A percentile compares a stretch with the other conserved stretches of the same genome.
These are phyloP conservation scores for Drosophila demipolita DNA, from an alignment of 2,888 invertebrate species.

Conservation along the genomic window DNA sequence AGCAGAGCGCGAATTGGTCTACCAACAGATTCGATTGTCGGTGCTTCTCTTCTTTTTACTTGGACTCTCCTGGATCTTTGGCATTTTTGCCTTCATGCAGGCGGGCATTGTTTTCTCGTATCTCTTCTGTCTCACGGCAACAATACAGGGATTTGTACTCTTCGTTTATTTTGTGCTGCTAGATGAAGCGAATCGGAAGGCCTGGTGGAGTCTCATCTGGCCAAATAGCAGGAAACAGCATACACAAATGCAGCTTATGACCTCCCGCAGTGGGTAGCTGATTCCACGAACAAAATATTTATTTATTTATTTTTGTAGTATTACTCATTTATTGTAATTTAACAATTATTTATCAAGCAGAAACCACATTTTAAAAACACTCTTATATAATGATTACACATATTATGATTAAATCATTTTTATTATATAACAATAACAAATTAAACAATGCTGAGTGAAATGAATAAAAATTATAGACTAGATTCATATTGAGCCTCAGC, in stretches of 20 bases:
- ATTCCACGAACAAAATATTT: too few species aligned
- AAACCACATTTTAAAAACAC: background rate
- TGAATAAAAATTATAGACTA: background rate
- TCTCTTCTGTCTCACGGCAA: conserved; percentile 88
- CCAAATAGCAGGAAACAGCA: conserved; percentile 3
- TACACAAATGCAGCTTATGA: too few species aligned
- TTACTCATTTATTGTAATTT: conserved; percentile 28
- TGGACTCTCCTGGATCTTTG: conserved; percentile 88
- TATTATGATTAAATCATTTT: background rate
- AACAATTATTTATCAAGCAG: conserved; percentile 1
- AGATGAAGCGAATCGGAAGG: conserved; percentile 85
- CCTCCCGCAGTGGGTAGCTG: too few species aligned
- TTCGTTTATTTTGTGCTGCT: conserved; percentile 88
- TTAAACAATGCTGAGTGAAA: background rate
- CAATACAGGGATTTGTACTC: conserved; percentile 88
- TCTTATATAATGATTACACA: too few species aligned
- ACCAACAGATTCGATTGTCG: conserved; percentile 87
- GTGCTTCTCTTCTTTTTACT: conserved; percentile 87
- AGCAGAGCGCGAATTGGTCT: conserved; percentile 63
- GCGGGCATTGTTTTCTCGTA: conserved; percentile 87
- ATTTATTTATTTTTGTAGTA: too few species aligned
- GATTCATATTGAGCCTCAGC: background rate
- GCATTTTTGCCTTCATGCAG: conserved; percentile 86
- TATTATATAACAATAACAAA: background rate
- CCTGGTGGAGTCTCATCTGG: conserved; percentile 55